phyloP scores from a whole-genome alignment of 2,888 invertebrate genomes.

The Anorthoa munda region DNA sequence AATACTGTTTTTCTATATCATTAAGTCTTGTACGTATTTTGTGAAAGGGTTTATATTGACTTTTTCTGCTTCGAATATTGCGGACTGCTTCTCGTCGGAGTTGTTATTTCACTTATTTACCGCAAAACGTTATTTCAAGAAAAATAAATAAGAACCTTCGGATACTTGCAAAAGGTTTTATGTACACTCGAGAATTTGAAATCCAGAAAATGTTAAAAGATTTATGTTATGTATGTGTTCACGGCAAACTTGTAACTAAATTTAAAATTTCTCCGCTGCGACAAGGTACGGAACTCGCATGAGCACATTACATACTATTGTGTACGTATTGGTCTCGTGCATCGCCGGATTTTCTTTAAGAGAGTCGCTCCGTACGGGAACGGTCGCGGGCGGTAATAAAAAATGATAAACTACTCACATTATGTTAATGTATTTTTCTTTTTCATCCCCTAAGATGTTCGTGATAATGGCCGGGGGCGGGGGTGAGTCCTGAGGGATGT shows the following conservation, averaged over 20 bases:
- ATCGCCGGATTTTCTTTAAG: constrained; percentile 50
- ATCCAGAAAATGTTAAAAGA: constrained; percentile 25
- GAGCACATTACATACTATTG: constrained; percentile 15
- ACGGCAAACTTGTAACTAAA: constrained; percentile 26
- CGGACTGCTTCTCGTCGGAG: constrained; percentile 14
- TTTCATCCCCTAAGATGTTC: constrained; percentile 58
- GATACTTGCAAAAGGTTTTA: constrained; percentile 26
- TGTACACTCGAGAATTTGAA: constrained; percentile 13
- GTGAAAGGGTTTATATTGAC: constrained; percentile 55
- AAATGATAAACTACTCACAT: constrained; percentile 65
- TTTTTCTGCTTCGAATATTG: constrained; percentile 48
- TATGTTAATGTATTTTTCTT: constrained; percentile 64
- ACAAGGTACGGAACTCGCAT: constrained; percentile 28
- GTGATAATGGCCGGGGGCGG: constrained; percentile 46
- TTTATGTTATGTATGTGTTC: constrained; percentile 34
- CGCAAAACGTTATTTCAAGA: constrained; percentile 35
- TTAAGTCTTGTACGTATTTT: constrained; percentile 52
- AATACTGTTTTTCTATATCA: constrained; percentile 56
- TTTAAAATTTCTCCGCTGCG: constrained; percentile 31
- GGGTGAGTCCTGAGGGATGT: constrained; percentile 21
- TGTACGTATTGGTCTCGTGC: constrained; percentile 22
- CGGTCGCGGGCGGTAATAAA: constrained; percentile 57
- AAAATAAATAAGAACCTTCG: constrained; percentile 15
- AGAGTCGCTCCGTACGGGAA: constrained; percentile 38
- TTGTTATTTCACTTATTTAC: constrained; percentile 55